Conservation (phyloP, 2,888 invertebrate species). For the Anoncus sp. region DNA sequence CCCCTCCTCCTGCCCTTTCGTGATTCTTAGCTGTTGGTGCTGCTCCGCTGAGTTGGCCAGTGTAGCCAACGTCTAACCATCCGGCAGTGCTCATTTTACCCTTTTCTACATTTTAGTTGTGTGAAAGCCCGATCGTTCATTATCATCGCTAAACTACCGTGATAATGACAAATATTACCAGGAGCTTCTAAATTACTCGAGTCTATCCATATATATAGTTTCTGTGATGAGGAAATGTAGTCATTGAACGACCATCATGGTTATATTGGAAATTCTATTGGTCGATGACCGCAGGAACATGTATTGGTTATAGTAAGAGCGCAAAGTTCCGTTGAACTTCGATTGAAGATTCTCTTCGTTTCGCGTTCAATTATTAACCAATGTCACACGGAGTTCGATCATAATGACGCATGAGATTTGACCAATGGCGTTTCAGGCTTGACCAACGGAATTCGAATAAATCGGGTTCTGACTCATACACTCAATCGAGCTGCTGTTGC, state of each 20-base stretch:
- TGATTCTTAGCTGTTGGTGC: conserved; percentile 57
- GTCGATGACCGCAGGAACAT: background rate
- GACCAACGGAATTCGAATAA: too few relatives aligned
- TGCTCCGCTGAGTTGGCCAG: conserved; percentile 16
- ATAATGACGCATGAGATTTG: too few relatives aligned
- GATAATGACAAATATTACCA: background rate
- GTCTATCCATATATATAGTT: background rate
- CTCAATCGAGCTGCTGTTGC: too few relatives aligned
- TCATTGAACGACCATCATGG: background rate
- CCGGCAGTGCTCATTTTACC: background rate
- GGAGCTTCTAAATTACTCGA: background rate
- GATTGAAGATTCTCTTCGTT: too few relatives aligned
- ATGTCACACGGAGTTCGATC: too few relatives aligned
- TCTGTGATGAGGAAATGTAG: background rate
- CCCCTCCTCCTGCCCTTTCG: conserved; percentile 58
- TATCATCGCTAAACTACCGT: background rate
- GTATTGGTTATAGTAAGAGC: too few relatives aligned
- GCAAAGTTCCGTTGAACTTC: too few relatives aligned
- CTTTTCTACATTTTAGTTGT: background rate
- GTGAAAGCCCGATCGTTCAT: background rate
- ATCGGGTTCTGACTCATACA: too few relatives aligned
- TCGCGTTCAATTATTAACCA: too few relatives aligned
- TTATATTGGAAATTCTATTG: background rate
- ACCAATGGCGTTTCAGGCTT: too few relatives aligned
- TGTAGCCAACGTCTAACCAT: conserved; percentile 29